A percentile compares a stretch with the other conserved stretches of the same genome.
Conservation (phyloP, 1,140 invertebrate species). For the Plectrocnemia conspersa region DNA sequence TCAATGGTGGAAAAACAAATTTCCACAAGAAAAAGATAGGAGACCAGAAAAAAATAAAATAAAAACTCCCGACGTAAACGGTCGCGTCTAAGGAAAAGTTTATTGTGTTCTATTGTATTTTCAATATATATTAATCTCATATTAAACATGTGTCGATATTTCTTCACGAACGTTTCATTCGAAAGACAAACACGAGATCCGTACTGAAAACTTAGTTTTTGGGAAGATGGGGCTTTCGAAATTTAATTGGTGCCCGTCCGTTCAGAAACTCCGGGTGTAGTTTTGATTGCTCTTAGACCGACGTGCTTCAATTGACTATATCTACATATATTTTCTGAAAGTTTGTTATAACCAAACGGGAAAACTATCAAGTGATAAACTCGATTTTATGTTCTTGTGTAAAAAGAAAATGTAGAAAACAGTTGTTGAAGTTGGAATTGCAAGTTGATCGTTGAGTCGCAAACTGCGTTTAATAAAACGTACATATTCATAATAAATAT, state of each 20-base stretch:
- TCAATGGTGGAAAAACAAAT: slow-evolving; percentile 1
- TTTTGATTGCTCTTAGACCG: slow-evolving; percentile 34
- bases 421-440: too few species aligned
- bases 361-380: too few species aligned
- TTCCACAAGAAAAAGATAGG: not conserved
- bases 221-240: too few species aligned
- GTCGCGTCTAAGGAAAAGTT: not conserved
- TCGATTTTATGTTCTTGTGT: too few species aligned
- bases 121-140: not conserved
- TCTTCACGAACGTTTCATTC: not conserved
- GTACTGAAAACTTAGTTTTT: slow-evolving; percentile 17
- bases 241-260: too few species aligned
- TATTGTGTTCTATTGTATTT: not conserved
- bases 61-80: not conserved
- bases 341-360: too few species aligned
- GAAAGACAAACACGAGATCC: not conserved
- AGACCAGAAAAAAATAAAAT: too few species aligned
- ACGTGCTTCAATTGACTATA: slow-evolving; percentile 10
- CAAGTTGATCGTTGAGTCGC: too few species aligned
- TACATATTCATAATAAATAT: too few species aligned
- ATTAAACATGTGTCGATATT: not conserved
- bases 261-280: not conserved
- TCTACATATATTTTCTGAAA: too few species aligned
- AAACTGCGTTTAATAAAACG: too few species aligned
- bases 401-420: too few species aligned